Evolutionary conservation across 2,888 invertebrate genomes (phyloP).

Genomic region (Epirrita christyi): DNA sequence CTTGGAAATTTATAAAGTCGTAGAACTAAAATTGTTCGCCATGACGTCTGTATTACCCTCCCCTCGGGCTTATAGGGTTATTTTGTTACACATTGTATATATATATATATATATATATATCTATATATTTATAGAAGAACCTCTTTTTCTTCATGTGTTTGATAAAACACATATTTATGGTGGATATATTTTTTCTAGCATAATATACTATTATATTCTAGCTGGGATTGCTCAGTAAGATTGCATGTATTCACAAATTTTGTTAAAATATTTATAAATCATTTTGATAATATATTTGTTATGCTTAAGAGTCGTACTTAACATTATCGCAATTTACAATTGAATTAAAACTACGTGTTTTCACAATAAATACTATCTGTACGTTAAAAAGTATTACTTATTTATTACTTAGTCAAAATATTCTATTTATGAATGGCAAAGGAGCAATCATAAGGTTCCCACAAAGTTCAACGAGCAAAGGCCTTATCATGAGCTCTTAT

Average conservation of each 20-base stretch:
- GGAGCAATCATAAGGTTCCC: too few relatives aligned
- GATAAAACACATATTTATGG: constrained; percentile 1
- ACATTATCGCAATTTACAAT: background rate
- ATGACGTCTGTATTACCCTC: too few relatives aligned
- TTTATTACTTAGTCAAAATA: too few relatives aligned
- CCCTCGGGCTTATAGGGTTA: too few relatives aligned
- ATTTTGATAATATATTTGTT: background rate
- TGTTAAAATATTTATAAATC: constrained; percentile 4
- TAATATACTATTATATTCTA: constrained; percentile 30
- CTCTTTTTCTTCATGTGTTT: background rate
- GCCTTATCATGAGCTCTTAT: too few relatives aligned
- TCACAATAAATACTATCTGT: background rate
- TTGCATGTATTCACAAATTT: constrained; percentile 23
- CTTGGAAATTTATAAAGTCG: too few relatives aligned
- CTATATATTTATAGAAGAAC: too few relatives aligned
- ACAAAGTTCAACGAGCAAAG: too few relatives aligned
- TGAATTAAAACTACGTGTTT: background rate
- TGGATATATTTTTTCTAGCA: constrained; percentile 23
- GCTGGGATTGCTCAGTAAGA: constrained; percentile 29
- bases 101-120: too few relatives aligned
- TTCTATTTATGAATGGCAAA: too few relatives aligned
- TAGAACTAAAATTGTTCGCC: too few relatives aligned
- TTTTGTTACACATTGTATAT: too few relatives aligned
- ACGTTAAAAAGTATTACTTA: background rate
- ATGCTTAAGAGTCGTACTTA: background rate